phyloP scores from a whole-genome alignment of 92 coral and sea anemone species.

The Plumapathes pennacea region DNA sequence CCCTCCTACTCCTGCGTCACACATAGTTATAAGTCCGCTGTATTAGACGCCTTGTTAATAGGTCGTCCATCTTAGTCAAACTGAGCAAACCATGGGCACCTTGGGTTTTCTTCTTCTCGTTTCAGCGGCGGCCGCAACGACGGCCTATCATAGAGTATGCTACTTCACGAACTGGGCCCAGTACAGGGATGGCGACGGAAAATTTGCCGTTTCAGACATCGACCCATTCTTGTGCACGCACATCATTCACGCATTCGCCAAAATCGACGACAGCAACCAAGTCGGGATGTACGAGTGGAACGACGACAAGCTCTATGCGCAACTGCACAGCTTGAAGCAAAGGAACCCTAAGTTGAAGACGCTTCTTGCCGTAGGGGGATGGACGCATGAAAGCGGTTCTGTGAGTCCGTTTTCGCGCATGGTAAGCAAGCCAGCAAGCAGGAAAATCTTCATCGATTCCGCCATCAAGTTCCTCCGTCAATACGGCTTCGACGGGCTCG shows the following conservation, averaged over 20 bases:
- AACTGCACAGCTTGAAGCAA: constrained; percentile 43
- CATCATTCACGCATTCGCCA: constrained; percentile 81
- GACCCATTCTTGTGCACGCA: constrained; percentile 87
- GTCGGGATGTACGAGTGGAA: constrained; percentile 69
- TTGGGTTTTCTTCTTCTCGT: no score
- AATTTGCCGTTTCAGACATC: constrained; percentile 53
- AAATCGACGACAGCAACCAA: constrained; percentile 39
- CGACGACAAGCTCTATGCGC: constrained; percentile 59
- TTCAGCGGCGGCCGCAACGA: constrained; percentile 1
- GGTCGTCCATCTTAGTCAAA: no score
- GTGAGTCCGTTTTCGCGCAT: constrained; percentile 74
- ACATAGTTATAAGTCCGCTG: no score
- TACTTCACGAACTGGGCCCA: constrained; percentile 96
- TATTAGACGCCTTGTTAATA: no score
- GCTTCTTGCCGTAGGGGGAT: constrained; percentile 82
- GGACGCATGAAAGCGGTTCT: constrained; percentile 64
- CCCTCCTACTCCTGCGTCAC: no score
- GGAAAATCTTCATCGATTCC: constrained; percentile 61
- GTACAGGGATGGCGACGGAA: constrained; percentile 52
- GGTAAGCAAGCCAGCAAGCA: constrained; percentile 54
- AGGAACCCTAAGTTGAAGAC: constrained; percentile 67
- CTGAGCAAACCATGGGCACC: no score
- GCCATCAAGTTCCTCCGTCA: constrained; percentile 34
- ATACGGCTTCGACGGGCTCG: constrained; percentile 68
- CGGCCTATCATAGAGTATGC: constrained; percentile 68